phyloP scores from a whole-genome alignment of 1,140 invertebrate species.

The Trachymyrmex cornetzi region DNA sequence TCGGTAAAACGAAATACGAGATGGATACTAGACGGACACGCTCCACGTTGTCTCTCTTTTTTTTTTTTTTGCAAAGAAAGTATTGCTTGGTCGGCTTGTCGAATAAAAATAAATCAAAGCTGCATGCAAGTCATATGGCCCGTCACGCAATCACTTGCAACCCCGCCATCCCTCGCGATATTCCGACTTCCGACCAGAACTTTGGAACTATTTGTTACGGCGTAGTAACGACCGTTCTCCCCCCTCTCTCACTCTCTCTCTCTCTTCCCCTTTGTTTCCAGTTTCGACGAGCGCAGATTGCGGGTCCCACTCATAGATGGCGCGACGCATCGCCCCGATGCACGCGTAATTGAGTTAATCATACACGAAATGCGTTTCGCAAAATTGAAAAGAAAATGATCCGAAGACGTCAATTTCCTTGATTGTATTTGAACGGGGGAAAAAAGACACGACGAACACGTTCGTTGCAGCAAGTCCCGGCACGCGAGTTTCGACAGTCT shows the following conservation, averaged over 20 bases:
- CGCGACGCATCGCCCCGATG: too few relatives aligned
- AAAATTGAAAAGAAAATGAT: too few relatives aligned
- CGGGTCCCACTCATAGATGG: neutral
- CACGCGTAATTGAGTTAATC: neutral
- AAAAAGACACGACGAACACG: too few relatives aligned
- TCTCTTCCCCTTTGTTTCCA: neutral
- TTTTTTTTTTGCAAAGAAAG: neutral
- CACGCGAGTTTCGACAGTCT: too few relatives aligned
- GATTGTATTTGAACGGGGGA: too few relatives aligned
- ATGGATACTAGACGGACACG: neutral
- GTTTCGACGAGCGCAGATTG: neutral
- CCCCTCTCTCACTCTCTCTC: neutral
- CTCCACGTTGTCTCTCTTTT: neutral
- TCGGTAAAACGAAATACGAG: slow-evolving; percentile 18
- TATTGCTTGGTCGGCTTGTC: too few relatives aligned
- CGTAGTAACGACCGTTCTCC: neutral
- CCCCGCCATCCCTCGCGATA: too few relatives aligned
- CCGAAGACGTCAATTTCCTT: too few relatives aligned
- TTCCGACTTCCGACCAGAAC: neutral
- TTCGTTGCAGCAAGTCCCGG: too few relatives aligned
- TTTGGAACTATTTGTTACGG: neutral
- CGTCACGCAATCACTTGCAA: neutral
- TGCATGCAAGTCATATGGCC: neutral
- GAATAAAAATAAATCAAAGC: neutral
- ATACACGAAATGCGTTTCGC: too few relatives aligned